Base-by-base conservation (phyloP, 2,797 vertebrate species). In the Numenius phaeopus region DNA sequence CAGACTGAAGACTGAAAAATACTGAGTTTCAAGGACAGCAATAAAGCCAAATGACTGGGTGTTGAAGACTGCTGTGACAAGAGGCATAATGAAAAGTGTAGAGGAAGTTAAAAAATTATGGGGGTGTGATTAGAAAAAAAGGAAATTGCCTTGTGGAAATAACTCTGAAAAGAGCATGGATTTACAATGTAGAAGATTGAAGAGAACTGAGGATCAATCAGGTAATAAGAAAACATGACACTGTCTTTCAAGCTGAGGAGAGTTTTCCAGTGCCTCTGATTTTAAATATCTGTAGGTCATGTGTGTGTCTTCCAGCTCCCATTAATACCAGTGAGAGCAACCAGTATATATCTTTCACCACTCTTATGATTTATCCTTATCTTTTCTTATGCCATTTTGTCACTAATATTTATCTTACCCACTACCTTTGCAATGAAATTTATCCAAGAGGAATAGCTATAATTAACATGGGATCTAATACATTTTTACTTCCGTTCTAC, bases 121-220 rank as follows among this genome's bases (percentile, higher is more conserved):
- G 46, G 13, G 5, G 20, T 17, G 11, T 62, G 70, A 94, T 92
- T 72, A 86, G 72, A 19, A 85, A 90, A 83, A 91, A 86, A 88
- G 80, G 80, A 92, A 97, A 96, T 95, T 95, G 55, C 77, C 62
- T 89, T 52, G 57, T 96, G 80, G 85, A 91, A 95, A 65, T 71
- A 94, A 83, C 69, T 42, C 62, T 91, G 84, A 49, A 88, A 86
- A 89, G 40, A 86, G 5, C 39, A 14, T 5, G 37, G 73, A 95
- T 96, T 96, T 94, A 76, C 92, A 96, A 2, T 72, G 5, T 6
- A 37, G 40, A 72, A 64, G 58, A 58, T 1, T 72, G 78, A 83
- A 71, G 54, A 82, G 62, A 85, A 85, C 1, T 12, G 29, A 57
- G 69, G n/a, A 89, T 96, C 65, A 90, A 70, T 72, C 72, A 83